Evolutionary conservation across 2,888 invertebrate genomes (phyloP), one percentile per base, ranked within the genome.

Genomic region (Bugulina stolonifera): DNA sequence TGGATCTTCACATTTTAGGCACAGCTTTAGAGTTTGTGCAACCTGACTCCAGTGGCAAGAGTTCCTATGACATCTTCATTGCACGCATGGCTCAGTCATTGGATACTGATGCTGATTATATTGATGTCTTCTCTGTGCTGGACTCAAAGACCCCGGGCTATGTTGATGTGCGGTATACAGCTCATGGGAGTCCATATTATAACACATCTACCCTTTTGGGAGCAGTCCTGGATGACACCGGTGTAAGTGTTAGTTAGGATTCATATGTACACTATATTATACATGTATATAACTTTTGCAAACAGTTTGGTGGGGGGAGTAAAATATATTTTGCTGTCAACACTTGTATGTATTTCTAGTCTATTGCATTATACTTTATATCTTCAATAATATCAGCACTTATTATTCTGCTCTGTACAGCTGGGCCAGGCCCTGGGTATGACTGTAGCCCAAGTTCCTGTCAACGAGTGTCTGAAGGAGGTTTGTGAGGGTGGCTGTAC

Each of bases 51-150:
- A 35, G 32, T 74, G 90, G 91, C 35, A 89, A 91, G 79, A 95
- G 94, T 82, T 94, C 93, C 86, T 88, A 93, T 74, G 94, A 96
- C 80, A 89, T 91, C 76, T 93, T 97, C 84, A 89, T 91, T 79
- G 92, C 93, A 77, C 92, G 94, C 85, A 87, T 97, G 91, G 88
- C 93, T 0, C 91, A 92, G 81, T 88, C 95, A 76, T 87, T 97
- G 71, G 91, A 91, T 77, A 92, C 93, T 1, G 91, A 92, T 0
- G 23, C 57, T 52, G 91, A 93, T 78, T 93, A 94, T 82, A 93
- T 99, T 23, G 95, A 97, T 79, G 91, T 99, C 73, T 98, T 99
- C 84, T 97, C 96, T 83, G 94, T 99, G 23, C 95, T 96, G 84
- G 81, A 85, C 71, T 73, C 75, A 52, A 89, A 91, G 77, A 91